Evolutionary conservation across 1,140 invertebrate species (phyloP), one percentile per base, ranked within the genome.

Genomic region (Pristionchus pacificus): DNA sequence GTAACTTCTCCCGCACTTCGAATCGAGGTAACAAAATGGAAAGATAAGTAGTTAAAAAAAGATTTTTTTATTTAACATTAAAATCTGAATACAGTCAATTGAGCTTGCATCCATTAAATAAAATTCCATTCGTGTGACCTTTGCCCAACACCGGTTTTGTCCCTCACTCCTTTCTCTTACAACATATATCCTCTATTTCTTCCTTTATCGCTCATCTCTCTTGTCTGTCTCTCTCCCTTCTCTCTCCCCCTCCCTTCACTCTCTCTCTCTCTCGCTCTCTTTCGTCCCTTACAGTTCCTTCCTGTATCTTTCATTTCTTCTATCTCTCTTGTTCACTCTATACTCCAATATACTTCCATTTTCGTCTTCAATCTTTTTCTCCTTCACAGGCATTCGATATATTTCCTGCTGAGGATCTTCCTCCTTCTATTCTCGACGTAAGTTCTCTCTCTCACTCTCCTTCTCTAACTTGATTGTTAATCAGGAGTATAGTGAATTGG

Each of bases 321-420:
- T 29, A 33, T n/a, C 19, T 55, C 33, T 32, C 15, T 19, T 29
- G 13, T 6, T 32, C 14, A 14, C 19, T 66, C 38, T 15, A 28
- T 25, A 24, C n/a, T 66, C 55, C 55, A n/a, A 57, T 14, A 14
- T n/a, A 14, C 55, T 57, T n/a, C n/a, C n/a, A n/a, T n/a, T 57
- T n/a, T 57, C 55, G n/a, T n/a, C 55, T n/a, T 24, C 60, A 25
- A n/a, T 24, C 6, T 24, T 28, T 6, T 24, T 28, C 24, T 13
- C 24, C n/a, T 14, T 65, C 38, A 13, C 62, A 65, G 62, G 62
- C 38, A 14, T 28, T 65, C 62, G 38, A 65, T 32, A 32, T 65
- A 28, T 65, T 31, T 27, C 29, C 29, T 6, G 19, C 38, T 13
- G 19, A 28, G 14, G 13, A 65, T 31, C 62, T 27, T 49, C 65